Evolutionary conservation across 2,888 invertebrate genomes (phyloP).

Genomic region (Chloroclysta siterata): DNA sequence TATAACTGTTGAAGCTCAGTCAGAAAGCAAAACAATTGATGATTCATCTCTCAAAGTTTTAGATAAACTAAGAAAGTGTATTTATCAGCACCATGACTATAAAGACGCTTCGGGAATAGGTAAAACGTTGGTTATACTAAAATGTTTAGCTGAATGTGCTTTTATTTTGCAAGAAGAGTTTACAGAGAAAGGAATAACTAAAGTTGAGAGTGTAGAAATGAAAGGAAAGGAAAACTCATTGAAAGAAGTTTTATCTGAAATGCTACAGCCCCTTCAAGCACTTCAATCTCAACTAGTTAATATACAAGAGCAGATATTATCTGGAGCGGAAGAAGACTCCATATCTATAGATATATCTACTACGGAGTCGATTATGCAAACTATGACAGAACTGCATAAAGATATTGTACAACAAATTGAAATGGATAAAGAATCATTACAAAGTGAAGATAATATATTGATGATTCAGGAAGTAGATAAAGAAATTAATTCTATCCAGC

Average conservation of each 20-base stretch:
- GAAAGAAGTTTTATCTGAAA: constrained; percentile 59
- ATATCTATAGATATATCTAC: constrained; percentile 62
- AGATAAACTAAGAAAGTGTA: constrained; percentile 51
- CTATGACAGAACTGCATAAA: constrained; percentile 67
- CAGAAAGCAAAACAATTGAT: constrained; percentile 39
- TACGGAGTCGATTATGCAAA: constrained; percentile 68
- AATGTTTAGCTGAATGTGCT: constrained; percentile 70
- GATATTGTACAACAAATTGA: constrained; percentile 64
- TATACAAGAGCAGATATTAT: constrained; percentile 65
- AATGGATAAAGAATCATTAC: constrained; percentile 48
- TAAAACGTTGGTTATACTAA: constrained; percentile 64
- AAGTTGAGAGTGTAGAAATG: constrained; percentile 42
- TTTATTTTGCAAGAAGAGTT: constrained; percentile 57
- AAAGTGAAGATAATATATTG: constrained; percentile 56
- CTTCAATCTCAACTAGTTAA: constrained; percentile 63
- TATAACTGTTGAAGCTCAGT: constrained; percentile 47
- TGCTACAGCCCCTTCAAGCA: constrained; percentile 63
- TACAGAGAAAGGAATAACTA: constrained; percentile 39
- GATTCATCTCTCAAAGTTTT: constrained; percentile 46
- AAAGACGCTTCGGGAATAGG: constrained; percentile 62
- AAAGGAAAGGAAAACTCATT: constrained; percentile 49
- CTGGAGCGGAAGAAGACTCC: constrained; percentile 59
- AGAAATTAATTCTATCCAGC: constrained; percentile 66
- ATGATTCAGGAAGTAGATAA: constrained; percentile 66
- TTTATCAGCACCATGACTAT: constrained; percentile 63